Evolutionary conservation across 2,888 invertebrate species (phyloP), one percentile per base, ranked within the genome.

Genomic region (Macrosiphum euphorbiae): DNA sequence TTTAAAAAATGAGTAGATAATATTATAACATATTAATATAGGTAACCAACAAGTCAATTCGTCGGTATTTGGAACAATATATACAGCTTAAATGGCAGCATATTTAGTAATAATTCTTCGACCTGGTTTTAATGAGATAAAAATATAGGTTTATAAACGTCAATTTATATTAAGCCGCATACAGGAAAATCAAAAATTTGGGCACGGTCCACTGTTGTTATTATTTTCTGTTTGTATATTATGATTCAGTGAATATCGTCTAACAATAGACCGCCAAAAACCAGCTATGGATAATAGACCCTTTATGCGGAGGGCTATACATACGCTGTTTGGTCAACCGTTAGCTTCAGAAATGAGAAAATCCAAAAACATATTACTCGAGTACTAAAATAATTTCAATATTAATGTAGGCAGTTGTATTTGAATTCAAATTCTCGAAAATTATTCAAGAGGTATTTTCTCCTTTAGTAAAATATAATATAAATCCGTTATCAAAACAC

Each of bases 371-470:
- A 35, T 78, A 78, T 67, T n/a, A 67, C 35, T 78, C 78, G 35
- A 78, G 35, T 35, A 20, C 78, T 78, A 78, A 78, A 35, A 78
- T 41, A 35, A 78, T 35, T 78, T 78, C 20, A 78, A 35, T 78
- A 20, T 35, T 78, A 78, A 78, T 78, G 35, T 20, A 78, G 35
- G 35, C 35, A 20, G 35, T 78, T 78, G 20, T 78, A 78, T 78
- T 78, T 20, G 35, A 78, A 78, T 78, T 78, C 35, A 78, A 78
- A 78, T 78, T 35, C 35, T 35, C 8, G 20, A 78, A 78, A 35
- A 78, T 35, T 78, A 78, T 78, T 78, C 78, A 78, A 78, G 78
- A 67, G 35, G 78, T 78, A 20, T 78, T 78, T 78, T 78, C 35
- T 78, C 67, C 78, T 78, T 78, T 20, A 8, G 78, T 78, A 20